Evolutionary conservation across 2,113 vertebrate genomes (phyloP).

Genomic region (Boleophthalmus pectinirostris): DNA sequence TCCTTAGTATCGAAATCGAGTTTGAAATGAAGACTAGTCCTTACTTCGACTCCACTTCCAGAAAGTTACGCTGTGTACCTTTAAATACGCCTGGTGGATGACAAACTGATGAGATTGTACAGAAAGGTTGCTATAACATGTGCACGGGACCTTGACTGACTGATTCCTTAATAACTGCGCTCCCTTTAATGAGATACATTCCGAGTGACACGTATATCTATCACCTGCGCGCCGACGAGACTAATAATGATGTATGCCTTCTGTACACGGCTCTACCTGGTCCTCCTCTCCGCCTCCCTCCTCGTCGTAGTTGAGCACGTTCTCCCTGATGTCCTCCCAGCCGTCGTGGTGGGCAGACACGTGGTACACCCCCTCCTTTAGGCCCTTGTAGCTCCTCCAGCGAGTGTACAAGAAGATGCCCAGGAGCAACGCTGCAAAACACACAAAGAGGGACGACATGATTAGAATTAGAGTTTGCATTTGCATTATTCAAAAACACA

Average conservation of each 20-base stretch:
- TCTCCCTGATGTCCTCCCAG: constrained; percentile 87
- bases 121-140: not conserved
- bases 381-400: constrained; percentile 78
- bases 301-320: constrained; percentile 88
- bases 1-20: no score
- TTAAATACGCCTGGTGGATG: not conserved
- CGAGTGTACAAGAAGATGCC: constrained; percentile 81
- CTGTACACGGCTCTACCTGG: constrained; percentile 71
- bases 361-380: constrained; percentile 78
- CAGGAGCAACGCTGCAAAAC: constrained; percentile 76
- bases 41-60: no score
- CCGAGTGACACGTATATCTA: not conserved
- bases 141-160: not conserved
- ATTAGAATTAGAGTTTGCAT: constrained; percentile 13
- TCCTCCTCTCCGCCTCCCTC: constrained; percentile 89
- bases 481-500: not conserved
- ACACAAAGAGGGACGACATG: not conserved
- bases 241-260: not conserved
- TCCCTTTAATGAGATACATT: not conserved
- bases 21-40: no score
- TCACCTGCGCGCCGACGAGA: not conserved
- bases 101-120: not conserved
- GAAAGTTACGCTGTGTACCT: not conserved
- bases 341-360: constrained; percentile 79
- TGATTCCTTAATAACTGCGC: not conserved